Evolutionary conservation across 2,113 vertebrate genomes (phyloP).

Genomic region (Chloebia gouldiae): DNA sequence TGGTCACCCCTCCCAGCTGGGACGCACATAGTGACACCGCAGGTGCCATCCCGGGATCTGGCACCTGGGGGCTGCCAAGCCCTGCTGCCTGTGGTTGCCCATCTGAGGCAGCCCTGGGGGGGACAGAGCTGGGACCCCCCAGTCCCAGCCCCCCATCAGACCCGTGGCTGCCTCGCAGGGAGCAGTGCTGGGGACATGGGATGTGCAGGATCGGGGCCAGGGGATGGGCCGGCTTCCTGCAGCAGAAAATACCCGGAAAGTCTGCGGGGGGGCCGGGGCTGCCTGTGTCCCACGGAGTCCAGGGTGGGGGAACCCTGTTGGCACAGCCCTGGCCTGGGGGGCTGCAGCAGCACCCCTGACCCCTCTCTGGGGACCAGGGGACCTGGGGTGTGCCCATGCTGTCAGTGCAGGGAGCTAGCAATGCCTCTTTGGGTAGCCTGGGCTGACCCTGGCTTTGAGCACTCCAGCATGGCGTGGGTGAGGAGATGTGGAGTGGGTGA

Average conservation of each 20-base stretch:
- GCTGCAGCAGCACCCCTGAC: neutral
- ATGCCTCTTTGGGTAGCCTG: neutral
- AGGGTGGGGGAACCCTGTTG: neutral
- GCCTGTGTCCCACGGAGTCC: neutral
- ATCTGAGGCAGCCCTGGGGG: neutral
- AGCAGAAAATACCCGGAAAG: slow-evolving; percentile 41
- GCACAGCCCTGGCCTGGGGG: neutral
- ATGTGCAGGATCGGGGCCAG: slow-evolving; percentile 33
- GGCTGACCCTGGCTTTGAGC: accelerated
- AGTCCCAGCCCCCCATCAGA: neutral
- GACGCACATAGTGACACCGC: accelerated
- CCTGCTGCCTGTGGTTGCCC: neutral
- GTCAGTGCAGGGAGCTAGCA: neutral
- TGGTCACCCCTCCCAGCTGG: neutral
- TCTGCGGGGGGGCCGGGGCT: neutral
- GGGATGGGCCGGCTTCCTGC: slow-evolving; percentile 28
- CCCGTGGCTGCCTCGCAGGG: accelerated
- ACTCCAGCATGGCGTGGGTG: neutral
- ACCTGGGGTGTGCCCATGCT: neutral
- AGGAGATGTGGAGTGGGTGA: neutral
- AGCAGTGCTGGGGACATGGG: neutral
- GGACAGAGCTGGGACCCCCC: accelerated
- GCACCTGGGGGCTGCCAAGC: neutral
- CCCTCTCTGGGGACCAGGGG: neutral
- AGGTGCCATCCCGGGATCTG: neutral